Evolutionary conservation across 2,113 vertebrate species (phyloP).

Genomic region (Salvelinus sp.): DNA sequence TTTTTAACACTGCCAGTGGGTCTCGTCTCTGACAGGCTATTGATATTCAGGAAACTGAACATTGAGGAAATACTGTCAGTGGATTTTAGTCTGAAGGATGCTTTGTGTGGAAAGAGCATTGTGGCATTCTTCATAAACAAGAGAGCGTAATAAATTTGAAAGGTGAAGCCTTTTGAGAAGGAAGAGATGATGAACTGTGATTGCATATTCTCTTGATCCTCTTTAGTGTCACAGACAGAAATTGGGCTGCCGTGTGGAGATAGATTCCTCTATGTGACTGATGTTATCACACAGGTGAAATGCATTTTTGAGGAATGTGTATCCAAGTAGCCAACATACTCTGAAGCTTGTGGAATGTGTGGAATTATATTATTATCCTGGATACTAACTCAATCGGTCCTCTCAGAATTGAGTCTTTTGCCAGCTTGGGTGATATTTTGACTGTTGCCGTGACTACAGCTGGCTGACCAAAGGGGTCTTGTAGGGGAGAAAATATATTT

Average conservation of each 20-base stretch:
- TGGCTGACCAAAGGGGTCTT: constrained; percentile 31
- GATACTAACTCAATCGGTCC: constrained; percentile 24
- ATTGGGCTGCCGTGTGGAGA: background rate
- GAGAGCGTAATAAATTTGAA: constrained; percentile 3
- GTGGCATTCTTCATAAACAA: constrained; percentile 16
- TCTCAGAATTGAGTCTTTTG: constrained; percentile 30
- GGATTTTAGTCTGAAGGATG: background rate
- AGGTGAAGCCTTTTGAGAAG: constrained; percentile 2
- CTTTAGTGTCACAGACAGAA: constrained; percentile 15
- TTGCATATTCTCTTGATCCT: constrained; percentile 4
- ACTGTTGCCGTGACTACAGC: constrained; percentile 54
- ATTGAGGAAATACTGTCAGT: background rate
- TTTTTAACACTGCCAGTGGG: constrained; percentile 26
- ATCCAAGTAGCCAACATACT: constrained; percentile 4
- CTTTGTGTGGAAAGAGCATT: background rate
- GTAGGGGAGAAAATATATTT: constrained; percentile 5
- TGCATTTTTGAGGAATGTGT: constrained; percentile 17
- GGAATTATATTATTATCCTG: constrained; percentile 29
- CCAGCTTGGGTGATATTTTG: constrained; percentile 47
- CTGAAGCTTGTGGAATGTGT: background rate
- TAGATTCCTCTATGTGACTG: background rate
- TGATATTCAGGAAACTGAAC: constrained; percentile 21
- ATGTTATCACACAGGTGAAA: constrained; percentile 15
- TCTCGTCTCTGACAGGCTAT: constrained; percentile 17
- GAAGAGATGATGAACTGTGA: constrained; percentile 7